A percentile compares a stretch with the other conserved stretches of the same genome.
Evolutionary conservation across 1,140 invertebrate genomes (phyloP).

Genomic region (Teleogryllus occipitalis): DNA sequence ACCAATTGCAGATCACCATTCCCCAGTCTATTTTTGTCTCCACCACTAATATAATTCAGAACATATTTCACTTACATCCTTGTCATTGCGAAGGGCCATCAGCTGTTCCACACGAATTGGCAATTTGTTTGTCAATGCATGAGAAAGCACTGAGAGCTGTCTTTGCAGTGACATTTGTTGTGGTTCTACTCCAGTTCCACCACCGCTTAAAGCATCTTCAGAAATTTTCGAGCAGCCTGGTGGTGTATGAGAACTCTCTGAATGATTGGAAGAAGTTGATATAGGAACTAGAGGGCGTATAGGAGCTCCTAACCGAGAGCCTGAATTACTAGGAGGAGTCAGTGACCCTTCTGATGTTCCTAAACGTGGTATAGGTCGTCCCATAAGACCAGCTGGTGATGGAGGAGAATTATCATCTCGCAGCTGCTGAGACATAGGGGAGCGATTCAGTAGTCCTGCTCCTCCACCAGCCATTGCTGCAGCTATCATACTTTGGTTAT

Average conservation of each 20-base stretch:
- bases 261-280: slow-evolving; percentile 25
- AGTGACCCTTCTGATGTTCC: slow-evolving; percentile 30
- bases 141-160: slow-evolving; percentile 36
- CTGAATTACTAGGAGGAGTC: slow-evolving; percentile 21
- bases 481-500: slow-evolving; percentile 27
- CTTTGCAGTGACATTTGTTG: slow-evolving; percentile 21
- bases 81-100: slow-evolving; percentile 38
- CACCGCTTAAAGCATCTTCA: neutral
- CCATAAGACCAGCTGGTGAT: slow-evolving; percentile 9
- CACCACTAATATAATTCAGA: neutral
- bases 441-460: neutral
- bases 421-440: neutral
- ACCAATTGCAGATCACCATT: too few species aligned
- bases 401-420: slow-evolving; percentile 6
- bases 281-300: slow-evolving; percentile 18
- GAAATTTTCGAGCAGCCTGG: neutral
- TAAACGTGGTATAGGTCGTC: slow-evolving; percentile 31
- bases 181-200: slow-evolving; percentile 1
- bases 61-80: slow-evolving; percentile 34
- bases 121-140: slow-evolving; percentile 39
- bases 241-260: slow-evolving; percentile 23
- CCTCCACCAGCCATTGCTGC: slow-evolving; percentile 28
- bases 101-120: slow-evolving; percentile 43
- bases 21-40: too few species aligned
- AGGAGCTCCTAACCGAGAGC: slow-evolving; percentile 13